Conservation (phyloP, 2,797 vertebrate species). For the Tinamus major region DNA sequence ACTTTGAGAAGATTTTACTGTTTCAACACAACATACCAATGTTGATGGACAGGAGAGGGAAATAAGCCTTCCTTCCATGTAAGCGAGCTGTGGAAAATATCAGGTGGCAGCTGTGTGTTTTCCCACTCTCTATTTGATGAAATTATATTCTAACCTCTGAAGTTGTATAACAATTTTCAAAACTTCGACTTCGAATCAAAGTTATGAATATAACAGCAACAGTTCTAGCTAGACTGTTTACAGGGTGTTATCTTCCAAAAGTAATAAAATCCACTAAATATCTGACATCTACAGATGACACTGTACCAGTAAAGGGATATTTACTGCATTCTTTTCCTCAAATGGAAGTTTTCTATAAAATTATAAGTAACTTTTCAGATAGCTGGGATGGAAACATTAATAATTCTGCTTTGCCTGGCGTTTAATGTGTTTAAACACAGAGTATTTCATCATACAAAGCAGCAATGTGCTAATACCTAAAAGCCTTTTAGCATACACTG, state of each 20-base stretch:
- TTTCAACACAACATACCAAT: neutral
- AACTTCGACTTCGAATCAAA: neutral
- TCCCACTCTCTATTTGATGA: neutral
- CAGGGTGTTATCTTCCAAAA: neutral
- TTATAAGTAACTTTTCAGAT: neutral
- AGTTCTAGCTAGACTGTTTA: neutral
- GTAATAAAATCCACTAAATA: conserved; percentile 7
- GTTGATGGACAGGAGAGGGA: neutral
- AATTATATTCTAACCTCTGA: neutral
- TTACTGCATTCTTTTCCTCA: neutral
- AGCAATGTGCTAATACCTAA: neutral
- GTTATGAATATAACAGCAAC: neutral
- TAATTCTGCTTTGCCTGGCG: neutral
- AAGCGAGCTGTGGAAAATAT: neutral
- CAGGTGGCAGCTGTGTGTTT: neutral
- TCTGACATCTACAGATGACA: neutral
- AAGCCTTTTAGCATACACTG: neutral
- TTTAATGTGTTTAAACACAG: neutral
- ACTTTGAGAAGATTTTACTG: neutral
- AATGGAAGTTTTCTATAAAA: conserved; percentile 2
- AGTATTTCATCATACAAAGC: neutral
- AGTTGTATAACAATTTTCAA: neutral
- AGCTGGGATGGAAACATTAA: neutral
- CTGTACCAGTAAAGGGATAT: neutral
- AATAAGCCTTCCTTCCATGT: neutral